Conservation (phyloP, 92 coral and sea anemone species). For the Nematostella vectensis region DNA sequence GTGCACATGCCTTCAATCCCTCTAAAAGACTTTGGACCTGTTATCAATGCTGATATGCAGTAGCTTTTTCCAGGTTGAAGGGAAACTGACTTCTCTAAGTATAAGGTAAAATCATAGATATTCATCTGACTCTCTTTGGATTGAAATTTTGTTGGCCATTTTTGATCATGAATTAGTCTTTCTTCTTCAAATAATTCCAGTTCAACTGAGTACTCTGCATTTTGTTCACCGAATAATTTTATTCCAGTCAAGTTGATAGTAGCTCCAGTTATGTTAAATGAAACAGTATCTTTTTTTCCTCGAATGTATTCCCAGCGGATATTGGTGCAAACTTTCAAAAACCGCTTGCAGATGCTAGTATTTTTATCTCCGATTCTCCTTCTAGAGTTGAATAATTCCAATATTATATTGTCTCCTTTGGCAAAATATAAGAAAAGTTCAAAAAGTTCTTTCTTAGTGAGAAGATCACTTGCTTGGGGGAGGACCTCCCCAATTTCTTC, state of each 20-base stretch:
- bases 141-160: no score
- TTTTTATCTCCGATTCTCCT: no score
- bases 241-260: background rate
- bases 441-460: slow-evolving; percentile 1
- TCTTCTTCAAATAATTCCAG: no score
- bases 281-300: background rate
- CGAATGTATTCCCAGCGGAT: background rate
- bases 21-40: background rate
- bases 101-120: no score
- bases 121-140: no score
- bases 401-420: no score
- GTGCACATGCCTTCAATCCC: background rate
- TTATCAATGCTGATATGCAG: background rate
- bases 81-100: background rate
- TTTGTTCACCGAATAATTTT: background rate
- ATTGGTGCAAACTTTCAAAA: no score
- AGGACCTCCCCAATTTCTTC: slow-evolving; percentile 19
- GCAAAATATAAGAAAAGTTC: slow-evolving; percentile 11
- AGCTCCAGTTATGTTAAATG: background rate
- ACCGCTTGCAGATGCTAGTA: no score
- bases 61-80: background rate
- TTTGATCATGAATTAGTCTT: no score
- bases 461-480: slow-evolving; percentile 5
- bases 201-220: background rate
- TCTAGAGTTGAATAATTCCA: no score